These are phyloP conservation scores for Lipophrys pholis DNA, from an alignment of 2,113 vertebrate species.

Conservation along the genomic window DNA sequence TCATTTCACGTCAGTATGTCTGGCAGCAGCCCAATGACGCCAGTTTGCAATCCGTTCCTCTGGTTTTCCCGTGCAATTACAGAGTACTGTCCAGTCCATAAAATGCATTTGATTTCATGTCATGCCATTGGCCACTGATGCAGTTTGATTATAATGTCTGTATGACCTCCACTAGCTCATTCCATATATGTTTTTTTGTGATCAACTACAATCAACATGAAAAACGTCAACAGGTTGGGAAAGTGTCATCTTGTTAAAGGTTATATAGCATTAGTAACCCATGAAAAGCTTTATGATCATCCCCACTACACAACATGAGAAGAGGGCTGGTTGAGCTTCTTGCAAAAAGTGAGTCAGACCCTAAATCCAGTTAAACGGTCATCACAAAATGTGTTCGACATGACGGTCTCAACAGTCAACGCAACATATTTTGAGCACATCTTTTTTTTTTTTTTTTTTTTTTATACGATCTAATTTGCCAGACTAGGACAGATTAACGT, in stretches of 20 bases:
- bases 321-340: not conserved
- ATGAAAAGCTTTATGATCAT: conserved; percentile 7
- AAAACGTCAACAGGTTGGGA: not conserved
- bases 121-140: not conserved
- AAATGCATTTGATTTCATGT: not conserved
- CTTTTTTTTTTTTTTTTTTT: conserved; percentile 30
- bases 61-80: not conserved
- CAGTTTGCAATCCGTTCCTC: not conserved
- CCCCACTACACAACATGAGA: not conserved
- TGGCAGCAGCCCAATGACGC: conserved; percentile 34
- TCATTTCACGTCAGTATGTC: conserved; percentile 31
- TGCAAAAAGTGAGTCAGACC: conserved; percentile 12
- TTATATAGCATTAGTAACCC: not conserved
- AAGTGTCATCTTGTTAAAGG: not conserved
- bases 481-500: conserved; percentile 61
- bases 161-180: not conserved
- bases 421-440: conserved; percentile 48
- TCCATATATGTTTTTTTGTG: not conserved
- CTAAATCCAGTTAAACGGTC: conserved; percentile 43
- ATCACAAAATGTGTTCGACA: conserved; percentile 37
- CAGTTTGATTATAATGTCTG: not conserved
- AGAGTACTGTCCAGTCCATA: not conserved
- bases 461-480: conserved; percentile 60
- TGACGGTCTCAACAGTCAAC: conserved; percentile 37
- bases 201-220: not conserved